Percentiles rank a stretch among this genome's conserved stretches.
phyloP scores from a whole-genome alignment of 2,888 invertebrate species.

The Dryococelus australis region DNA sequence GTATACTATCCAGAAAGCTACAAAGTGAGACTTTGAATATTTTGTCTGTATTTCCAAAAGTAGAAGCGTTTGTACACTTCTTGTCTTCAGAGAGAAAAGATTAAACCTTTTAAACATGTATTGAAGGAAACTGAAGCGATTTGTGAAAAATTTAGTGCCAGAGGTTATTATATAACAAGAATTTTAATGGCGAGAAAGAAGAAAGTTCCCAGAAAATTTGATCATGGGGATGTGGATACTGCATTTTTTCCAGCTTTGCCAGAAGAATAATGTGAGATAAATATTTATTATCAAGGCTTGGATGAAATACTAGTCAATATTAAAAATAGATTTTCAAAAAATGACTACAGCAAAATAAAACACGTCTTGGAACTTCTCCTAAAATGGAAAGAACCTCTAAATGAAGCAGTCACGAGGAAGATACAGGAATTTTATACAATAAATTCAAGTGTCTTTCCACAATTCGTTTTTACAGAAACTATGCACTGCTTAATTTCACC shows the following conservation, averaged over 20 bases:
- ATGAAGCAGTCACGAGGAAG: no score
- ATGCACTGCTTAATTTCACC: no score
- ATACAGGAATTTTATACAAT: not conserved
- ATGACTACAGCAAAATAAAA: not conserved
- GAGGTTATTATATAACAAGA: not conserved
- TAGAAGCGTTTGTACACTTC: not conserved
- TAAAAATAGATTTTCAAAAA: not conserved
- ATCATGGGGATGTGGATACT: not conserved
- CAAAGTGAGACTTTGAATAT: not conserved
- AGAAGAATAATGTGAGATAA: not conserved
- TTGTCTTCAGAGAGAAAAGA: conserved; percentile 11
- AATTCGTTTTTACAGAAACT: not conserved
- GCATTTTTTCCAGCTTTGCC: not conserved
- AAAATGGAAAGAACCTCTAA: no score
- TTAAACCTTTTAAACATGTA: not conserved
- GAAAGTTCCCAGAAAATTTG: not conserved
- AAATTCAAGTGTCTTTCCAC: not conserved
- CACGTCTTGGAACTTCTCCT: no score
- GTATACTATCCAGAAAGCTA: not conserved
- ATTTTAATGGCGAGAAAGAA: not conserved
- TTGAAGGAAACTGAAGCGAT: not conserved
- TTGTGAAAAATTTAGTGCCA: not conserved
- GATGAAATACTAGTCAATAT: not conserved
- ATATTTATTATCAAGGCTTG: conserved; percentile 12
- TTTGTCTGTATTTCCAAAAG: not conserved